A percentile compares a stretch with the other conserved stretches of the same genome.
Conservation (phyloP, 2,888 invertebrate species). For the Conomelus anceps region DNA sequence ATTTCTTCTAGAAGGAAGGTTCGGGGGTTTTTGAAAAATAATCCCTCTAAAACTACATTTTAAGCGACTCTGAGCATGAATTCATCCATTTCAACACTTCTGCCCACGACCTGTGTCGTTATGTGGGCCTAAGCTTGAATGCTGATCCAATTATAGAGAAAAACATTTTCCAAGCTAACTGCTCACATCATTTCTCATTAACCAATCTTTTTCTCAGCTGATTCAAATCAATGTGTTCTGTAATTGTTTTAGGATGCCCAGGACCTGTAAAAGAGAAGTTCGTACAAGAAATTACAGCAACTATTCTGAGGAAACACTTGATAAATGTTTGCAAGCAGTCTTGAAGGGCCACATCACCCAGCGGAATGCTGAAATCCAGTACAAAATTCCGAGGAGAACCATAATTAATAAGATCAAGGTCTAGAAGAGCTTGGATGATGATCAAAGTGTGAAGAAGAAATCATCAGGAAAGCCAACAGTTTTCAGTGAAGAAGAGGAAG, state of each 20-base stretch:
- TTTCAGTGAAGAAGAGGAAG: conserved; percentile 33
- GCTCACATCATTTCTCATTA: no score
- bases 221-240: neutral
- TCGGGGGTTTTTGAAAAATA: no score
- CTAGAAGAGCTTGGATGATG: conserved; percentile 15
- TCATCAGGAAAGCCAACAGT: conserved; percentile 21
- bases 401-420: conserved; percentile 30
- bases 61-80: no score
- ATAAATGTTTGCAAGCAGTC: conserved; percentile 23
- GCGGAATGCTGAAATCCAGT: conserved; percentile 24
- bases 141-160: no score
- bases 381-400: conserved; percentile 27
- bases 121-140: no score
- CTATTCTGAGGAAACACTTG: conserved; percentile 22
- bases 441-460: neutral
- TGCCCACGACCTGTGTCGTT: no score
- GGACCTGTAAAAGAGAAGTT: conserved; percentile 18
- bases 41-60: no score
- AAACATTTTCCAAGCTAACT: no score
- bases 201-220: conserved; percentile 2
- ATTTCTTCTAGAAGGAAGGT: no score
- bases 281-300: conserved; percentile 27
- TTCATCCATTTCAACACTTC: no score
- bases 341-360: conserved; percentile 22
- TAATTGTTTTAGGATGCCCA: conserved; percentile 14